These are phyloP conservation scores for Pangasius sanitwongsei DNA, from an alignment of 2,797 vertebrate species.

Conservation along the genomic window DNA sequence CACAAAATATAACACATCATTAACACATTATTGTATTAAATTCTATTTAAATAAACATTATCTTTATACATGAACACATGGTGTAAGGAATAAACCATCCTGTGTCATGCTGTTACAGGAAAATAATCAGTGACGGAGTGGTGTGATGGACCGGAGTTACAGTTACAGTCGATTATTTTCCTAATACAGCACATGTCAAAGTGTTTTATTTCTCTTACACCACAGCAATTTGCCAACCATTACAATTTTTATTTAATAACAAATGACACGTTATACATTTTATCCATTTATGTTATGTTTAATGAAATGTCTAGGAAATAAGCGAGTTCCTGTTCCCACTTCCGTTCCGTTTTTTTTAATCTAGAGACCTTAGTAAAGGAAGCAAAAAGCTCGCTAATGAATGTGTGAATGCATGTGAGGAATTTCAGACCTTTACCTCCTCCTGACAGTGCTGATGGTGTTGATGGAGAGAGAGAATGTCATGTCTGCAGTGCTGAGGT, in stretches of 20 bases:
- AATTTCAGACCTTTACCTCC: neutral
- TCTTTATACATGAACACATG: neutral
- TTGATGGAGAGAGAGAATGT: neutral
- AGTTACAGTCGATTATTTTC: neutral
- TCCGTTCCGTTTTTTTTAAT: too few species aligned
- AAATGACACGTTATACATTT: too few species aligned
- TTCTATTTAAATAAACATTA: neutral
- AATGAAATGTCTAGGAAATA: too few species aligned
- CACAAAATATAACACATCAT: neutral
- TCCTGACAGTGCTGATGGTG: neutral
- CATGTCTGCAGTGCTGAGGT: neutral
- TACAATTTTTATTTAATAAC: too few species aligned
- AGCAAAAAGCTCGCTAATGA: neutral
- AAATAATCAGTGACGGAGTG: neutral
- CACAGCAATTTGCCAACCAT: too few species aligned
- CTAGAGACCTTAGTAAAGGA: neutral
- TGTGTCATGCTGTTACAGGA: neutral
- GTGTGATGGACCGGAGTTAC: neutral
- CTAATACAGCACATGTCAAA: too few species aligned
- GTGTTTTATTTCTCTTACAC: too few species aligned
- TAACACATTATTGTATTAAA: neutral
- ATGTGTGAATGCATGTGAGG: too few species aligned
- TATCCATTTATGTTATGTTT: too few species aligned
- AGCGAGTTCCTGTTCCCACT: too few species aligned
- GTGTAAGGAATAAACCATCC: neutral